These are phyloP conservation scores for Hydriomena furcata DNA, from an alignment of 2,888 invertebrate species.

Conservation along the genomic window DNA sequence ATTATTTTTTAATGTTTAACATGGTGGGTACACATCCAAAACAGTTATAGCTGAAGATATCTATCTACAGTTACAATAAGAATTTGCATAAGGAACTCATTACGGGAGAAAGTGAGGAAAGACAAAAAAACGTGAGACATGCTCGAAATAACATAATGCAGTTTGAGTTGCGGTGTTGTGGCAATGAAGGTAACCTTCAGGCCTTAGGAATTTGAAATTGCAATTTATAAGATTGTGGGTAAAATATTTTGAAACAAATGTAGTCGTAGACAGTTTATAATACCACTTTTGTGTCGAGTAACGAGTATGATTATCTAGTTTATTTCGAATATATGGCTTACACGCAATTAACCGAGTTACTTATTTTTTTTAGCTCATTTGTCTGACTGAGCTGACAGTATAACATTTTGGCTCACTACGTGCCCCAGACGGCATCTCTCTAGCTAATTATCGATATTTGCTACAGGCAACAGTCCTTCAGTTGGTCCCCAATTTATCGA, in stretches of 20 bases:
- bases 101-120: conserved; percentile 14
- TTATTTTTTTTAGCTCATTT: too few relatives aligned
- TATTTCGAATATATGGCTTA: too few relatives aligned
- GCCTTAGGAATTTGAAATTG: conserved; percentile 5
- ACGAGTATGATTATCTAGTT: too few relatives aligned
- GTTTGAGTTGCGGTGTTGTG: conserved; percentile 18
- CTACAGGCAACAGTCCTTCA: neutral
- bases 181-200: conserved; percentile 20
- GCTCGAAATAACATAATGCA: conserved; percentile 22
- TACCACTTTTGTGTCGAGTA: too few relatives aligned
- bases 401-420: too few relatives aligned
- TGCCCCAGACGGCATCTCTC: neutral
- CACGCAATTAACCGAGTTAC: too few relatives aligned
- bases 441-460: neutral
- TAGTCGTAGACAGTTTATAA: too few relatives aligned
- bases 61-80: conserved; percentile 1
- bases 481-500: too few relatives aligned
- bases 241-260: too few relatives aligned
- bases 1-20: neutral
- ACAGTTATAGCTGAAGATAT: conserved; percentile 7
- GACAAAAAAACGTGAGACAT: conserved; percentile 9
- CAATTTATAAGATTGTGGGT: neutral
- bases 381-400: too few relatives aligned
- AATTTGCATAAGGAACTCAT: conserved; percentile 22
- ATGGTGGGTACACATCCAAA: neutral